Base-by-base conservation (phyloP, 2,797 vertebrate species). In the Tokudaia muenninki region DNA sequence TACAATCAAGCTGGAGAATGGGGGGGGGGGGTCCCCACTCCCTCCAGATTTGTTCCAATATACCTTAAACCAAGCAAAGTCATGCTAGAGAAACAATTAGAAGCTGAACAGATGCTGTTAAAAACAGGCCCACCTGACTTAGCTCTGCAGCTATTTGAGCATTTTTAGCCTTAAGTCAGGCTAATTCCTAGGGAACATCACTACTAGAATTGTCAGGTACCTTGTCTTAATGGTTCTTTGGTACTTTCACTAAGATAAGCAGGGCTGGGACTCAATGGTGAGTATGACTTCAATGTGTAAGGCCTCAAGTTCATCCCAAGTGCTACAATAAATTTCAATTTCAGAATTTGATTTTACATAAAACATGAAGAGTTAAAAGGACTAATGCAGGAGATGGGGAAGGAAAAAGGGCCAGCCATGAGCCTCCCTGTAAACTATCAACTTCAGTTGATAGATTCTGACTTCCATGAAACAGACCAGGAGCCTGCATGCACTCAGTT, bases 321-420 rank as follows among this genome's bases (percentile, higher is more conserved):
- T 26, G 55, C 67, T 31, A n/a, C n/a, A 87, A 87, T 52, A 52
- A n/a, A 52, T 24, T 55, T 14, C 22, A 47, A 17, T 14, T 79
- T 52, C 34, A 92, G 72, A 91, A 95, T 75, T 61, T 91, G 61
- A 63, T 80, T 91, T 63, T 96, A 34, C 31, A 50, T 17, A 82
- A 72, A 95, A 74, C 14, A 34, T 34, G 34, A 34, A 77, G 72
- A 84, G 50, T 59, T 72, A 78, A 34, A 34, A 55, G 44, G 26
- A 17, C 47, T 83, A 75, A 88, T 34, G 8, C 59, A 41, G 31
- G 52, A 95, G 37, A 47, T 34, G 14, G 12, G 26, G 26, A 0
- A 9, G 17, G 57, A 22, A 78, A 13, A 41, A 24, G 37, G 65
- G 72, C 1, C 5, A 50, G n/a, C 44, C 63, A 63, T 1, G 6